Conservation (phyloP, 2,113 vertebrate genomes). For the Thinocorus orbignyianus region DNA sequence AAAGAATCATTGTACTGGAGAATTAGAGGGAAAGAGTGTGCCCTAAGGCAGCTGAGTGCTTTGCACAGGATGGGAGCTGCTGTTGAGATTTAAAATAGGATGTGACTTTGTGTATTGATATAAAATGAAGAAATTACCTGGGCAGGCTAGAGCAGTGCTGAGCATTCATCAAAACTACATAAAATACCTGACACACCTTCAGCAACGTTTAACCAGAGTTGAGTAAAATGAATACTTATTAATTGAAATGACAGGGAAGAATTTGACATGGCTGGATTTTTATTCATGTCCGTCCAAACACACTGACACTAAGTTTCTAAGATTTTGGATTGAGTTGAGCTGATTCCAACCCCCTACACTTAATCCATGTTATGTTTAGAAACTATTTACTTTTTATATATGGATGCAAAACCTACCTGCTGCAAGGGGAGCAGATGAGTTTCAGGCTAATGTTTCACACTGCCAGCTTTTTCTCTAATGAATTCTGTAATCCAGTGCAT, state of each 20-base stretch:
- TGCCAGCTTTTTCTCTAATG: background rate
- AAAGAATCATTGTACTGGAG: slow-evolving; percentile 19
- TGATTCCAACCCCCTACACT: background rate
- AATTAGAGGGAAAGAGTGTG: background rate
- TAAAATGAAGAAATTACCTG: background rate
- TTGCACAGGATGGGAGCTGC: background rate
- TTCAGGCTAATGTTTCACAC: background rate
- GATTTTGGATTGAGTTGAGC: background rate
- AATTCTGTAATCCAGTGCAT: background rate
- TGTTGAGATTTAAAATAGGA: background rate
- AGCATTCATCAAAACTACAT: background rate
- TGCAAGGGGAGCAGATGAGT: background rate
- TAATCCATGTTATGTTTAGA: background rate
- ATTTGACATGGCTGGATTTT: background rate
- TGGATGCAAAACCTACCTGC: background rate
- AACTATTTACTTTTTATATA: background rate
- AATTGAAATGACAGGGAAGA: background rate
- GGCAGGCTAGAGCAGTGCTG: background rate
- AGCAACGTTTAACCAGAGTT: background rate
- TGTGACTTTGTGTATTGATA: background rate
- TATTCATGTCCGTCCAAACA: background rate
- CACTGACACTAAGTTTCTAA: background rate
- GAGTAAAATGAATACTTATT: background rate
- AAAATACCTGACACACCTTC: background rate
- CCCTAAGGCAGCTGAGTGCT: background rate